A percentile compares a stretch with the other conserved stretches of the same genome.
phyloP scores from a whole-genome alignment of 2,797 vertebrate genomes.

The Ctenochaetus hawaiiensis region DNA sequence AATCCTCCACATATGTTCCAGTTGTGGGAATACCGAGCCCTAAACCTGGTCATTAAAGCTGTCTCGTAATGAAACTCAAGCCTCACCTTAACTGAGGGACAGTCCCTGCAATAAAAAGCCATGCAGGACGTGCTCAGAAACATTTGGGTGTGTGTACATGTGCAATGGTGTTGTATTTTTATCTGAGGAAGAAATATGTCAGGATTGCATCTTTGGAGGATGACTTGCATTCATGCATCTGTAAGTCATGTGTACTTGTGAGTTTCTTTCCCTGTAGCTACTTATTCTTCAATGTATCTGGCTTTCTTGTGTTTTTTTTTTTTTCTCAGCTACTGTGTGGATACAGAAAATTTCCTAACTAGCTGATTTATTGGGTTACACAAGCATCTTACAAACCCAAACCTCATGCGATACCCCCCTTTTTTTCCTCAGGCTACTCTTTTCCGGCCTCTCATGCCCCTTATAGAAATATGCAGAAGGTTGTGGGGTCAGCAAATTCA shows the following conservation, averaged over 20 bases:
- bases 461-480: conserved; percentile 79
- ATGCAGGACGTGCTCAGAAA: conserved; percentile 8
- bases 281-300: conserved; percentile 35
- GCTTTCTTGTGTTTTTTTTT: conserved; percentile 27
- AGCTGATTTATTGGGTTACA: conserved; percentile 77
- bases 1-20: conserved; percentile 76
- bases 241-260: conserved; percentile 25
- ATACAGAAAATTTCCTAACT: conserved; percentile 64
- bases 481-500: conserved; percentile 83
- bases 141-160: background rate
- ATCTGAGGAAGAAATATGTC: conserved; percentile 27
- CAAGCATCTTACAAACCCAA: conserved; percentile 76
- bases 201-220: conserved; percentile 24
- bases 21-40: conserved; percentile 75
- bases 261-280: conserved; percentile 26
- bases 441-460: conserved; percentile 74
- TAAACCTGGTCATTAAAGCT: conserved; percentile 74
- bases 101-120: conserved; percentile 41
- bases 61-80: conserved; percentile 77
- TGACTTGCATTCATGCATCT: conserved; percentile 27
- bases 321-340: conserved; percentile 57
- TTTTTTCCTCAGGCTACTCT: conserved; percentile 54
- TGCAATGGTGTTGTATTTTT: conserved; percentile 29
- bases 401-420: conserved; percentile 75
- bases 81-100: conserved; percentile 66